Percentiles rank a stretch among this genome's conserved stretches.
Evolutionary conservation across 35 echinoderm and acorn worm species (phyloP).

Genomic region (Apostichopus parvimensis): DNA sequence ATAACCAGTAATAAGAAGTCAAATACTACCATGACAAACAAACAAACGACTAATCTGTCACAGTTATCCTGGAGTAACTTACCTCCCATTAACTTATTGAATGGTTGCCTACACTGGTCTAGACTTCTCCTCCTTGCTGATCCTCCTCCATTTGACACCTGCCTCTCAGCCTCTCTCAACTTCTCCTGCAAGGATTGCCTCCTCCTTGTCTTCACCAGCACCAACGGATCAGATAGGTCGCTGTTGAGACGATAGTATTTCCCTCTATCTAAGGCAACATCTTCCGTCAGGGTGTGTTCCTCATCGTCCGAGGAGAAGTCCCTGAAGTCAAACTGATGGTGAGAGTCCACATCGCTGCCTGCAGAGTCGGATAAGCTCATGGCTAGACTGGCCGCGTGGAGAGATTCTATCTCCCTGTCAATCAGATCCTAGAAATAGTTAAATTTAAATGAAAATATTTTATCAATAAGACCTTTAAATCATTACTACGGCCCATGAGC

Average conservation of each 20-base stretch:
- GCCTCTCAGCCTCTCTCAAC: slow-evolving; percentile 25
- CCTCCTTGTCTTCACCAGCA: not conserved
- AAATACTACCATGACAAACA: too few species aligned
- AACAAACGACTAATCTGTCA: too few species aligned
- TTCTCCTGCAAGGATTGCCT: slow-evolving; percentile 32
- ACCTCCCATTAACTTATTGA: slow-evolving; percentile 1
- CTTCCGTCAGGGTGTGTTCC: not conserved
- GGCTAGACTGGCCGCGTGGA: slow-evolving; percentile 72
- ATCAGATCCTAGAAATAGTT: slow-evolving; percentile 61
- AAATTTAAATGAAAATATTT: slow-evolving; percentile 7
- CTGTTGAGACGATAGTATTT: not conserved
- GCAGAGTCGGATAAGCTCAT: slow-evolving; percentile 39
- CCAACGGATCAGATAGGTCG: slow-evolving; percentile 15
- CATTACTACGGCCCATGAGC: not conserved
- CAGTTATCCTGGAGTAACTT: not conserved
- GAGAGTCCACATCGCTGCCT: not conserved
- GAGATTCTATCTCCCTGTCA: slow-evolving; percentile 76
- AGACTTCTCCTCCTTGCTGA: not conserved
- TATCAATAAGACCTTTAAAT: not conserved
- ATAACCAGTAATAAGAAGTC: too few species aligned
- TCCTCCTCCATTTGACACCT: not conserved
- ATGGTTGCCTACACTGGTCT: not conserved
- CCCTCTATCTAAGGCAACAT: not conserved
- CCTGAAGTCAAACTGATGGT: not conserved
- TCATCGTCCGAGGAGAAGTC: not conserved